phyloP scores from a whole-genome alignment of 2,113 vertebrate species.

The Centropus unirufus region DNA sequence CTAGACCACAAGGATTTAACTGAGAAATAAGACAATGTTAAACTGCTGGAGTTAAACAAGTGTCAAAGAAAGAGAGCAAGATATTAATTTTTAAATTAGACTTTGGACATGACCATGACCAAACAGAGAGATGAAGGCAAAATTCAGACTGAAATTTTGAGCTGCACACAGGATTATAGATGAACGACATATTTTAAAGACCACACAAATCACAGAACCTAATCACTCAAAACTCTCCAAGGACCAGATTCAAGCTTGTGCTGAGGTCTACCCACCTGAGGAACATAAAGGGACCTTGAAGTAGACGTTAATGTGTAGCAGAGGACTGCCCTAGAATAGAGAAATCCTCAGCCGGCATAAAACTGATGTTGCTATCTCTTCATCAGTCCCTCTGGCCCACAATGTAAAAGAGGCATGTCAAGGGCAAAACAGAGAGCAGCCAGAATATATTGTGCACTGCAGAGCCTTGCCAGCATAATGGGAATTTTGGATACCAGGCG shows the following conservation, averaged over 20 bases:
- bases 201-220: not conserved
- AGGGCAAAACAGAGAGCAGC: slow-evolving; percentile 12
- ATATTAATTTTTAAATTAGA: slow-evolving; percentile 1
- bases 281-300: slow-evolving; percentile 44
- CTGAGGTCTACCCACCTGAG: not conserved
- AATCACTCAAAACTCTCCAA: not conserved
- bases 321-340: slow-evolving; percentile 9
- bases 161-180: not conserved
- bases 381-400: slow-evolving; percentile 34
- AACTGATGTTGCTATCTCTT: slow-evolving; percentile 39
- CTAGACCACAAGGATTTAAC: no score
- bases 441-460: slow-evolving; percentile 28
- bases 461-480: not conserved
- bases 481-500: slow-evolving; percentile 22
- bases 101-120: not conserved
- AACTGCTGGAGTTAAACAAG: not conserved
- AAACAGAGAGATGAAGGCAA: not conserved
- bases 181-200: not conserved
- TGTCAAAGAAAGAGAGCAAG: not conserved
- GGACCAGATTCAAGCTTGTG: not conserved
- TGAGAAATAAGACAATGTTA: not conserved
- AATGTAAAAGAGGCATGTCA: slow-evolving; percentile 17
- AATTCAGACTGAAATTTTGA: not conserved
- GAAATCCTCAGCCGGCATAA: slow-evolving; percentile 32
- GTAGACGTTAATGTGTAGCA: slow-evolving; percentile 20